Conservation (phyloP, 2,797 vertebrate species). For the Phoxinus dragarum region DNA sequence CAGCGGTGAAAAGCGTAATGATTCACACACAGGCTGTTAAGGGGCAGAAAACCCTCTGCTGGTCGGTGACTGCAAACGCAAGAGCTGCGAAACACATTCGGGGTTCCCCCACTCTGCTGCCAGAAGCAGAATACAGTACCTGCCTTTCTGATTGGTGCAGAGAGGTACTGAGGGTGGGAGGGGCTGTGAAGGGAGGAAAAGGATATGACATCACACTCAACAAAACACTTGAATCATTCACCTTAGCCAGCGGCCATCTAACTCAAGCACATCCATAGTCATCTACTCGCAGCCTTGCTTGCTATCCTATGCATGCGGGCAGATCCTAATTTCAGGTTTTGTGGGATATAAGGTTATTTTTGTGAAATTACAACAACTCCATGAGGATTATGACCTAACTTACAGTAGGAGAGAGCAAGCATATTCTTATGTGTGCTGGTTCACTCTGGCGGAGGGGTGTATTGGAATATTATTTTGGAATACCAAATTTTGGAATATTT, state of each 20-base stretch:
- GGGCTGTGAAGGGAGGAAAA: conserved; percentile 88
- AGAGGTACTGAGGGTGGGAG: conserved; percentile 88
- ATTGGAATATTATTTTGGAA: no score
- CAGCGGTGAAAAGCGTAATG: conserved; percentile 44
- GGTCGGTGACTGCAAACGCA: conserved; percentile 27
- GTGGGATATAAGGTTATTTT: conserved; percentile 7
- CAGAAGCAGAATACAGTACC: conserved; percentile 87
- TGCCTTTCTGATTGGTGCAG: conserved; percentile 92
- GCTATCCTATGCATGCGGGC: conserved; percentile 25
- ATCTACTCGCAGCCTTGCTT: conserved; percentile 23
- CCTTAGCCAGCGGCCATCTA: conserved; percentile 12
- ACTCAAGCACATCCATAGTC: conserved; percentile 36
- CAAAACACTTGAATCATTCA: conserved; percentile 28
- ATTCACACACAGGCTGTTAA: conserved; percentile 47
- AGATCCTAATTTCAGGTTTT: background rate
- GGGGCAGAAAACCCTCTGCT: conserved; percentile 37
- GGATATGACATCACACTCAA: conserved; percentile 69
- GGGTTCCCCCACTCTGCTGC: conserved; percentile 77
- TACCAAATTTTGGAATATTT: background rate
- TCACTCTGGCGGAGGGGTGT: background rate
- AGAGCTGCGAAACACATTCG: conserved; percentile 67
- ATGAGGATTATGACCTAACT: conserved; percentile 6
- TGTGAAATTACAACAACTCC: conserved; percentile 15
- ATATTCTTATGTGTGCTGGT: conserved; percentile 16
- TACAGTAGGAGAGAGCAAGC: conserved; percentile 37